Conservation (phyloP, 2,797 vertebrate species). For the Tachyglossus aculeatus region DNA sequence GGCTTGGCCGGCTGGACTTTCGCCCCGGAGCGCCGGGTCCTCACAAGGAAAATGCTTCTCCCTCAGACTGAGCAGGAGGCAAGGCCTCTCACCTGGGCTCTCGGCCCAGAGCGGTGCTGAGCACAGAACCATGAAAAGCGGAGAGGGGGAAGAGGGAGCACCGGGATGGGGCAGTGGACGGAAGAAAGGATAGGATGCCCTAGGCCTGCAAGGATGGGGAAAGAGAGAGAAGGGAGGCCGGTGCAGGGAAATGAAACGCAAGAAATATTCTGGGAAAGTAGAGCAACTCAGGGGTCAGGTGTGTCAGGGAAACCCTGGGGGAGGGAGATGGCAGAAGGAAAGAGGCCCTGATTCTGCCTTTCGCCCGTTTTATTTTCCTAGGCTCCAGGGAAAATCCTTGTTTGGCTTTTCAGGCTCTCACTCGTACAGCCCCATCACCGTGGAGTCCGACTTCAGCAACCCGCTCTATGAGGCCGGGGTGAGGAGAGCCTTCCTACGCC, state of each 20-base stretch:
- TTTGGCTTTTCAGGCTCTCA: conserved; percentile 93
- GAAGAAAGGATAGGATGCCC: too few relatives aligned
- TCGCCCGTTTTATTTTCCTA: conserved; percentile 58
- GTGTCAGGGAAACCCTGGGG: background rate
- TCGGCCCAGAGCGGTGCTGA: background rate
- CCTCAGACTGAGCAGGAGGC: background rate
- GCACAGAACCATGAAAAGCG: background rate
- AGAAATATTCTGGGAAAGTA: background rate
- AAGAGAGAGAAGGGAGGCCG: background rate
- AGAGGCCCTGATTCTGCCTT: too few relatives aligned
- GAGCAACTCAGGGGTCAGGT: too few relatives aligned
- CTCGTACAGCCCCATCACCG: conserved; percentile 92
- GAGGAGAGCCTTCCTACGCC: conserved; percentile 48
- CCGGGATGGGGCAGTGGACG: background rate
- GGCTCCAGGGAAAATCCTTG: conserved; percentile 90
- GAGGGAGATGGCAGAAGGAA: too few relatives aligned
- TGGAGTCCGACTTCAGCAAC: conserved; percentile 94
- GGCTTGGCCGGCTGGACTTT: too few relatives aligned
- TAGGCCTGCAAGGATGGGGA: too few relatives aligned
- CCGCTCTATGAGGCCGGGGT: conserved; percentile 95
- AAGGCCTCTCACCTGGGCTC: background rate
- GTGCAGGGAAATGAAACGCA: too few relatives aligned
- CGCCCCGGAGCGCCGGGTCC: too few relatives aligned
- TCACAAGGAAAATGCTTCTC: too few relatives aligned
- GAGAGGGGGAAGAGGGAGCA: background rate